Evolutionary conservation across 23 tunicate species (phyloP).

Genomic region (Botrylloides violaceus): DNA sequence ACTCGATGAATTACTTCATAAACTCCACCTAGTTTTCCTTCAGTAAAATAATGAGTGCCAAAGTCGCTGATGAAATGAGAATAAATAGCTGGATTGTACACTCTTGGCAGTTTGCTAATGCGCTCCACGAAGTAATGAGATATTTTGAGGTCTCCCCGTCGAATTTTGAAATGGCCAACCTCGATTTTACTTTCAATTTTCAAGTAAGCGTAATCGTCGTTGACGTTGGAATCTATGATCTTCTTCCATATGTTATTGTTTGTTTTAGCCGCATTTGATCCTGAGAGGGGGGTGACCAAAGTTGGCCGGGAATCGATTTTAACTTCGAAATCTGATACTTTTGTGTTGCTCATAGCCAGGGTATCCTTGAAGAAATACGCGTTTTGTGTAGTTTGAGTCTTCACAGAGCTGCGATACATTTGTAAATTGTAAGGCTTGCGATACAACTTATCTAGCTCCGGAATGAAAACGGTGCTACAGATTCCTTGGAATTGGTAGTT

Average conservation of each 20-base stretch:
- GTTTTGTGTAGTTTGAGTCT: conserved; percentile 1
- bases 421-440: conserved; percentile 23
- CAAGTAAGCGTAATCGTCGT: conserved; percentile 10
- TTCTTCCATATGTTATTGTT: conserved; percentile 15
- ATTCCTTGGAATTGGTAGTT: conserved; percentile 5
- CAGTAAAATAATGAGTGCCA: conserved; percentile 25
- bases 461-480: conserved; percentile 2
- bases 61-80: conserved; percentile 19
- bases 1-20: conserved; percentile 7
- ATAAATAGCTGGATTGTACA: conserved; percentile 13
- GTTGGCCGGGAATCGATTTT: conserved; percentile 17
- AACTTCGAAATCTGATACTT: conserved; percentile 9
- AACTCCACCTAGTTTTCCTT: conserved; percentile 8
- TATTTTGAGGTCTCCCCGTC: conserved; percentile 12
- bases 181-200: conserved; percentile 14
- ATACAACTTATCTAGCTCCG: conserved; percentile 5
- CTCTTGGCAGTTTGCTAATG: not conserved
- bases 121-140: conserved; percentile 13
- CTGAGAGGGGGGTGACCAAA: not conserved
- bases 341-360: conserved; percentile 5
- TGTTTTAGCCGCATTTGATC: conserved; percentile 12
- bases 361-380: conserved; percentile 17
- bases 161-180: conserved; percentile 13
- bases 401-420: conserved; percentile 12
- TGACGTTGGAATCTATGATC: conserved; percentile 8